Evolutionary conservation across 1,140 invertebrate genomes (phyloP), one percentile per base, ranked within the genome.

Genomic region (Ips typographus): DNA sequence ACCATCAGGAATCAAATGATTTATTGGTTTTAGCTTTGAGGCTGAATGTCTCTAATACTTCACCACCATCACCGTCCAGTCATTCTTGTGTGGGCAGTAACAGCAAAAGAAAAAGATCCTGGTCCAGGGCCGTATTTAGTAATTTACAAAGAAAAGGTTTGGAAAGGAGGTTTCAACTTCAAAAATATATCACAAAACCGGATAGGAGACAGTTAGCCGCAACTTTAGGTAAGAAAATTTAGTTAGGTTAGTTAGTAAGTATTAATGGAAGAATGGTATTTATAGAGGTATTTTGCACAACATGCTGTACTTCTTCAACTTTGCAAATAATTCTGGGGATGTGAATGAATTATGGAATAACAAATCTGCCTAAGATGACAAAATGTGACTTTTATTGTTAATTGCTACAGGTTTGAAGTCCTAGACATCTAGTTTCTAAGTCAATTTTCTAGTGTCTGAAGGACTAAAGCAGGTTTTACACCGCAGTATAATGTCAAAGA

Each of bases 161-260:
- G 41, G 95, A 97, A 80, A 88, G 91, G 71, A 80, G 94, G 72
- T 97, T 97, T 79, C 91, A 94, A 73, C 85, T 95, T n/a, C 94
- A 97, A 80, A 96, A 96, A 78, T 97, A 97, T 79, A 96, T 97
- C 69, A 95, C 93, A 1, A 97, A 97, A 81, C 94, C 94, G 0
- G 94, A 97, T 74, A 85, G 95, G 77, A 85, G 94, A 74, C 94
- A 96, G 79, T 81, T 97, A 51, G 95, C 95, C 0, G 93, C 94
- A 56, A 95, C 93, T 69, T 82, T 97, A 41, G 94, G 94, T 47
- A 69, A n/a, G 63, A 8, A 37, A n/a, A 39, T 56, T 65, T 8
- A 40, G 5, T 36, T 4, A 58, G 40, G 5, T 37, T 39, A 55
- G 44, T 47, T 4, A n/a, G 44, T n/a, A 47, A 5, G 44, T n/a